Evolutionary conservation across 2,888 invertebrate species (phyloP).

Genomic region (Apomyelois bistriatella): DNA sequence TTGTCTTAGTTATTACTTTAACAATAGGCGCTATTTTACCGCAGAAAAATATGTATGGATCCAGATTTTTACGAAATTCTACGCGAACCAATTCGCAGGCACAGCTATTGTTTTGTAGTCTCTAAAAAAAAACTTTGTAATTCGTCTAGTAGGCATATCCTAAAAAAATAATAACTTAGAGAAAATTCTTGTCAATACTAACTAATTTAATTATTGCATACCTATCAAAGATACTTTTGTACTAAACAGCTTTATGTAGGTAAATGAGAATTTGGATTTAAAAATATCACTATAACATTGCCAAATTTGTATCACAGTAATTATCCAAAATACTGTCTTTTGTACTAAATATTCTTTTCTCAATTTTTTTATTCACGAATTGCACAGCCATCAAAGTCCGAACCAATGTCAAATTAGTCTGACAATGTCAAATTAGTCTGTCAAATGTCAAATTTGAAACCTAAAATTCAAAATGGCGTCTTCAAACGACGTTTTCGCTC

Average conservation of each 20-base stretch:
- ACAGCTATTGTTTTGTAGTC: too few relatives aligned
- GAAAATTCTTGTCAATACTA: too few relatives aligned
- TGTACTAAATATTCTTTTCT: not conserved
- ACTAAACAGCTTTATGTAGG: not conserved
- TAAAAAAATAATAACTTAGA: too few relatives aligned
- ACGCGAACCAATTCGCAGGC: too few relatives aligned
- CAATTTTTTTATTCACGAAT: not conserved
- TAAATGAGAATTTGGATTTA: not conserved
- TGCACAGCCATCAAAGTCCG: not conserved
- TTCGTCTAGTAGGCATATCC: too few relatives aligned
- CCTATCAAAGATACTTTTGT: not conserved
- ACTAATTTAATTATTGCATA: not conserved
- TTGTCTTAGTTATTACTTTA: too few relatives aligned
- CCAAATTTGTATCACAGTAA: not conserved
- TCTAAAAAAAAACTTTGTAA: too few relatives aligned
- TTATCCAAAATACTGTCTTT: not conserved
- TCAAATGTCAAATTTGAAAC: not conserved
- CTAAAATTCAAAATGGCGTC: not conserved
- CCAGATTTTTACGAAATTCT: too few relatives aligned
- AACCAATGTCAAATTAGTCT: not conserved
- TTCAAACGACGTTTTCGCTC: conserved; percentile 38
- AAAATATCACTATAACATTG: too few relatives aligned
- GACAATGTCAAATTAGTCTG: not conserved
- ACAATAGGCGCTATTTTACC: too few relatives aligned
- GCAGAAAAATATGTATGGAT: too few relatives aligned